Base-by-base conservation (phyloP, 2,888 invertebrate species). In the Ditylenchus weischeri region DNA sequence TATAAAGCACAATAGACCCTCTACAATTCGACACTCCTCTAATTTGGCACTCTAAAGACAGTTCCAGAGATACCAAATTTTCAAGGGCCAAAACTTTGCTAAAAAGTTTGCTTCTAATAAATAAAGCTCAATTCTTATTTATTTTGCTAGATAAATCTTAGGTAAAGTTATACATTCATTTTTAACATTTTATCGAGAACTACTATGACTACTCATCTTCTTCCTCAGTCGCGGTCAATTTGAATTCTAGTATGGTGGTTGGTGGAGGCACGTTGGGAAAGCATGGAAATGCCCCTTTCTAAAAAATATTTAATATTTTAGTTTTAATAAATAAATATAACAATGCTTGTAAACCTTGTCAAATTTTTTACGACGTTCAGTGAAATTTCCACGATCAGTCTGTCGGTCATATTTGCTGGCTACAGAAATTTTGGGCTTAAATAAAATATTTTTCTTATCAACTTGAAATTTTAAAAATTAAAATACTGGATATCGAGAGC, bases 381-480 rank as follows among this genome's bases (percentile, higher is more conserved):
- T 77, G 77, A 83, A 82, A 73, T 80, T 80, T 58, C 94, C 90
- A 86, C 93, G 91, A 87, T 95, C 95, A 78, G 93, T 92, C 87
- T 93, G 91, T 87, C 94, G 88, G 88, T 95, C 95, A 87, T 93
- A 95, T 89, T 95, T 95, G 87, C 93, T 93, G 86, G 93, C 92
- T 85, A 94, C 92, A 89, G 70, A 65, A 2, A 75, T 66, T 59
- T 76, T 76, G 35, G 73, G 70, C 71, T 71, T 29, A 58, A 62
- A 68, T 66, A 10, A 4, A 29, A 54, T 18, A 61, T 13, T 23
- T 54, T 54, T 23, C 7, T 35, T 47, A 63, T 19, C 8, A 18
- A 43, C 15, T 65, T 64, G 21, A 36, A 21, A 21, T 36, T 59
- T 29, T 13, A 19, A 19, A 60, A 35, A 47, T 29, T 29, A n/a